phyloP scores from a whole-genome alignment of 64 coral and sea anemone species.

The Dendrophyllia cribrosa region DNA sequence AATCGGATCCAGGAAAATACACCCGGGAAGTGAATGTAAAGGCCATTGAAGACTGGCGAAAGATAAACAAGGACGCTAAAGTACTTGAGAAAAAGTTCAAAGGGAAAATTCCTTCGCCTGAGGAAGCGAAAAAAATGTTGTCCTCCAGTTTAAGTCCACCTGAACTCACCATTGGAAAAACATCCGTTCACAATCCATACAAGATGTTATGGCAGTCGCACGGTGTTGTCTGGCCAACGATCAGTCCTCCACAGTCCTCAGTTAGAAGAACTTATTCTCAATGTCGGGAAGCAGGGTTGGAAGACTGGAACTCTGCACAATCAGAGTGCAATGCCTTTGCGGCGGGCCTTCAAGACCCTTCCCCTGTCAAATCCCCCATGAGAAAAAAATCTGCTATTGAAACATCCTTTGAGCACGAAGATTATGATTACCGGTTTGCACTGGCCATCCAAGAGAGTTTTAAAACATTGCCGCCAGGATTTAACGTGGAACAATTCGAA shows the following conservation, averaged over 20 bases:
- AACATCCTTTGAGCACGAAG: conserved; percentile 1
- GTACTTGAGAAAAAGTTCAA: conserved; percentile 45
- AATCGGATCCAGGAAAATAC: conserved; percentile 38
- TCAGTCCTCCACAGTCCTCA: neutral
- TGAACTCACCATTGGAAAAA: conserved; percentile 5
- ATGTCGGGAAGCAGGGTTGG: neutral
- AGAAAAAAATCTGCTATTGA: conserved; percentile 37
- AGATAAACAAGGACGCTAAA: conserved; percentile 25
- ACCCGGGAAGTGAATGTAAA: conserved; percentile 16
- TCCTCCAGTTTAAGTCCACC: neutral
- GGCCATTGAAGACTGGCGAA: conserved; percentile 24
- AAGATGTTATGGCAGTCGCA: conserved; percentile 43
- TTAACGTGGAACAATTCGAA: conserved; percentile 57
- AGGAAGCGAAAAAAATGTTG: conserved; percentile 20
- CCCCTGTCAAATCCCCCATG: conserved; percentile 38
- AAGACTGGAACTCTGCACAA: neutral
- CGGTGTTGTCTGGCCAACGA: conserved; percentile 37
- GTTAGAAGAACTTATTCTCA: neutral
- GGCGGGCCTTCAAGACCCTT: neutral
- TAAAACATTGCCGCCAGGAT: conserved; percentile 26
- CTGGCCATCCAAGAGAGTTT: conserved; percentile 55
- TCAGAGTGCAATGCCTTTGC: neutral
- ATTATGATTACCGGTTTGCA: conserved; percentile 48
- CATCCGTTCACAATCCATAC: conserved; percentile 52
- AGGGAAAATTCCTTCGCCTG: conserved; percentile 24